phyloP scores from a whole-genome alignment of 2,113 vertebrate genomes.

The Collichthys lucidus region DNA sequence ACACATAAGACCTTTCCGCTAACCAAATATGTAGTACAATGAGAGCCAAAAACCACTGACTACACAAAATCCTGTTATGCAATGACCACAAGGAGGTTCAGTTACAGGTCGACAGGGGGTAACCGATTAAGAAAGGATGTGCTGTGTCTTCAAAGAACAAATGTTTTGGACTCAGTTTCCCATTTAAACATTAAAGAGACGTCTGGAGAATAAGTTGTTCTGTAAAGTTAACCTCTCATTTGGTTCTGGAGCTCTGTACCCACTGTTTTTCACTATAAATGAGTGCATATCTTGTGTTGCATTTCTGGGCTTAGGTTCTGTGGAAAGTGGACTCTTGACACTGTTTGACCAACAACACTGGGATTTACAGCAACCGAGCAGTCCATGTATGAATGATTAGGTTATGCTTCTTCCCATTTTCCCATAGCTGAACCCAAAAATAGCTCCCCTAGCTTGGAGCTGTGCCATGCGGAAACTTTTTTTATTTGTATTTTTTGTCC shows the following conservation, averaged over 20 bases:
- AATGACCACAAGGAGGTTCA: constrained; percentile 43
- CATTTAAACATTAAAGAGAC: not conserved
- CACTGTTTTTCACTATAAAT: not conserved
- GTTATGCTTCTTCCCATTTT: constrained; percentile 68
- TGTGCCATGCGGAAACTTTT: constrained; percentile 17
- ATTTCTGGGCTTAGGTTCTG: not conserved
- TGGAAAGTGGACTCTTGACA: constrained; percentile 13
- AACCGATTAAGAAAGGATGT: constrained; percentile 8
- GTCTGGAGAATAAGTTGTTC: not conserved
- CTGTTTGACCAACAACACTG: constrained; percentile 3
- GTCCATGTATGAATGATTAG: constrained; percentile 52
- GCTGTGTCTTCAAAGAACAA: constrained; percentile 1
- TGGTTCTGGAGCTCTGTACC: not conserved
- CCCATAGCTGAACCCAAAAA: constrained; percentile 75
- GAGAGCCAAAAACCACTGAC: constrained; percentile 27
- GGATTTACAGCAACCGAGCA: constrained; percentile 42
- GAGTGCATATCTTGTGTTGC: not conserved
- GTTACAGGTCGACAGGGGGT: constrained; percentile 27
- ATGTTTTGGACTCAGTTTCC: not conserved
- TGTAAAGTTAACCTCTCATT: too few relatives aligned
- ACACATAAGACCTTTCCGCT: not conserved
- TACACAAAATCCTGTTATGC: constrained; percentile 44
- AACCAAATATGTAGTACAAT: not conserved
- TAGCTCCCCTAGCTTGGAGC: constrained; percentile 66
- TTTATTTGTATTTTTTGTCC: constrained; percentile 33